phyloP scores from a whole-genome alignment of 2,797 vertebrate species.

The Cynodonichthys magdalenae region DNA sequence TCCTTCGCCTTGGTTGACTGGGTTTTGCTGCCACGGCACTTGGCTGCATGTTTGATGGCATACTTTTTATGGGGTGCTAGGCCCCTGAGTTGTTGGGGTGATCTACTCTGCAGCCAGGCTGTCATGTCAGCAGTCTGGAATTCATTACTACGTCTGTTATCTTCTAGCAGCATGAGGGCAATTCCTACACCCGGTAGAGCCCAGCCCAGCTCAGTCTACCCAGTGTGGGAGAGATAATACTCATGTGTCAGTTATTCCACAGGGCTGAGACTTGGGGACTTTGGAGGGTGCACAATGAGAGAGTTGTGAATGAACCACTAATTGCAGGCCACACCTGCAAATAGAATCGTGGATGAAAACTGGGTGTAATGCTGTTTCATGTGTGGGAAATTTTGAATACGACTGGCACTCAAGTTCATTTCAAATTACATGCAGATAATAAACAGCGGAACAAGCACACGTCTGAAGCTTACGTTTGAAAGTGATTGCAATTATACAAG shows the following conservation, averaged over 20 bases:
- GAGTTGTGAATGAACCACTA: constrained; percentile 71
- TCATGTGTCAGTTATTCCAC: constrained; percentile 86
- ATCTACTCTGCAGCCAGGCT: constrained; percentile 65
- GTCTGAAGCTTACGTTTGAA: constrained; percentile 9
- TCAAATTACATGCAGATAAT: constrained; percentile 15
- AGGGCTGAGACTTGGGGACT: constrained; percentile 66
- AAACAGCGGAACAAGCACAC: constrained; percentile 3
- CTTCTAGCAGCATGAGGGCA: constrained; percentile 82
- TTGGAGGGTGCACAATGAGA: constrained; percentile 60
- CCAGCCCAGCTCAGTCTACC: constrained; percentile 67
- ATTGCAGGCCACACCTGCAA: constrained; percentile 69
- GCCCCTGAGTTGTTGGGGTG: constrained; percentile 73
- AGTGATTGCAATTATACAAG: constrained; percentile 13
- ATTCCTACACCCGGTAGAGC: constrained; percentile 78
- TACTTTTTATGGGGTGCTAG: constrained; percentile 70
- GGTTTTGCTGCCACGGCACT: constrained; percentile 69
- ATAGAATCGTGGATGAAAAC: constrained; percentile 53
- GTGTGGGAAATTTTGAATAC: constrained; percentile 22
- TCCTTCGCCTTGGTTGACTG: constrained; percentile 63
- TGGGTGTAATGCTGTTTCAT: constrained; percentile 27
- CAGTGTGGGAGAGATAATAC: constrained; percentile 69
- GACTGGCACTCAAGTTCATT: constrained; percentile 24
- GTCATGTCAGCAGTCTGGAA: constrained; percentile 88
- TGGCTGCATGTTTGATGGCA: constrained; percentile 68
- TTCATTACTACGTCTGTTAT: constrained; percentile 89